phyloP scores from a whole-genome alignment of 2,888 invertebrate genomes.

The Sinodicranocentrus sp. region DNA sequence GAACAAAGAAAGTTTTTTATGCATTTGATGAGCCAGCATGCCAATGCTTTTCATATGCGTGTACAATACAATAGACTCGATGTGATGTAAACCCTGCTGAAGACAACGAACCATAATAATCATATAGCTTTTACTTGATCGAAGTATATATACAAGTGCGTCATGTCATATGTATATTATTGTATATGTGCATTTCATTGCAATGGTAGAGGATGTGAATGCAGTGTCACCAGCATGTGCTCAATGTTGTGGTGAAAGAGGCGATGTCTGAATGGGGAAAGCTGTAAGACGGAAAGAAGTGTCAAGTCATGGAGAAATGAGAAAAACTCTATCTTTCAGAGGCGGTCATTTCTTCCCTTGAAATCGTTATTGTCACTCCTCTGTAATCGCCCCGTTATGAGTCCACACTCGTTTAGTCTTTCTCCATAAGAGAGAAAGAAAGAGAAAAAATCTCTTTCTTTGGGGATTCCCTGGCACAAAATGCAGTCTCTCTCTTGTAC shows the following conservation, averaged over 20 bases:
- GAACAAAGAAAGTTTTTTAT: background rate
- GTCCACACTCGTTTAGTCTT: constrained; percentile 50
- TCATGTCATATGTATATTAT: no score
- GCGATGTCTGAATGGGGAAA: no score
- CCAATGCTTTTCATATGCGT: background rate
- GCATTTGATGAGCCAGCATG: background rate
- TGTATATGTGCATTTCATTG: no score
- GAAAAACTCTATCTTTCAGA: constrained; percentile 15
- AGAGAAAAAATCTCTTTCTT: background rate
- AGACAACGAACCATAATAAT: background rate
- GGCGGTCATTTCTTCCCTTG: constrained; percentile 56
- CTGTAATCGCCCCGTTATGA: constrained; percentile 67
- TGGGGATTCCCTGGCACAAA: background rate
- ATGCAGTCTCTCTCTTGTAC: no score
- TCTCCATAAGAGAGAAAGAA: background rate
- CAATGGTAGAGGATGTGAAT: no score
- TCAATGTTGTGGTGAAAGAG: no score
- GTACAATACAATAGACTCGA: no score
- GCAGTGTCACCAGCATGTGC: no score
- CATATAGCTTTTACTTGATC: no score
- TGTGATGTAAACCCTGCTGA: background rate
- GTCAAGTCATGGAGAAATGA: constrained; percentile 42
- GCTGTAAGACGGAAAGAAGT: constrained; percentile 14
- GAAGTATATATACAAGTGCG: no score
- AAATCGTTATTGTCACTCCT: constrained; percentile 73